Percentiles rank a stretch among this genome's conserved stretches.
phyloP scores from a whole-genome alignment of 2,113 vertebrate species.

The Progne subis region DNA sequence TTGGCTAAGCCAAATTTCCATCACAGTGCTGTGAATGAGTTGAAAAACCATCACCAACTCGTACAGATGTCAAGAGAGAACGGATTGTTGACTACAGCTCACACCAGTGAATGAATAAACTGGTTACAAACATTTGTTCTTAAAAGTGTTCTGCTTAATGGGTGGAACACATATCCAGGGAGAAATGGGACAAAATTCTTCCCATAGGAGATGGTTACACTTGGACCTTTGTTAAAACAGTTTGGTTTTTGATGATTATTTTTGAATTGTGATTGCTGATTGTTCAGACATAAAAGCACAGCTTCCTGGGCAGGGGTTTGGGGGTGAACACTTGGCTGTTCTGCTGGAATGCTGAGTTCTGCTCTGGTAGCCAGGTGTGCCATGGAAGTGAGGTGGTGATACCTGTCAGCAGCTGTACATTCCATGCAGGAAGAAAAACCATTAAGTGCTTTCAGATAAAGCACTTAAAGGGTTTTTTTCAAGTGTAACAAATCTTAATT shows the following conservation, averaged over 20 bases:
- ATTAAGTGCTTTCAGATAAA: neutral
- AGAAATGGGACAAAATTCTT: neutral
- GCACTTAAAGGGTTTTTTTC: neutral
- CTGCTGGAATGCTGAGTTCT: neutral
- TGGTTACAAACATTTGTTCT: neutral
- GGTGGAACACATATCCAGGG: neutral
- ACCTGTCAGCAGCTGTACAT: neutral
- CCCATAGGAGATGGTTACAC: accelerated
- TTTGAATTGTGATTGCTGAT: neutral
- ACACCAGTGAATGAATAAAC: neutral
- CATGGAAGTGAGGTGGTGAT: neutral
- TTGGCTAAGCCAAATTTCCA: neutral
- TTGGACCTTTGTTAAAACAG: neutral
- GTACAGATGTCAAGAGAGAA: neutral
- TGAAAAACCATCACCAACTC: neutral
- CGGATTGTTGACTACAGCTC: neutral
- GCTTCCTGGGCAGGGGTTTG: neutral
- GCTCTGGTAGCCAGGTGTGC: neutral
- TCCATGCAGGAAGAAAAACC: too few species aligned
- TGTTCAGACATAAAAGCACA: neutral
- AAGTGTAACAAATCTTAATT: neutral
- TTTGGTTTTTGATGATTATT: neutral
- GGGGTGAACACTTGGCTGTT: neutral
- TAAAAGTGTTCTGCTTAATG: neutral
- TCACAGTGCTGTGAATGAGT: neutral